Conservation (phyloP, 2,113 vertebrate species). For the Sigmodon hispidus region DNA sequence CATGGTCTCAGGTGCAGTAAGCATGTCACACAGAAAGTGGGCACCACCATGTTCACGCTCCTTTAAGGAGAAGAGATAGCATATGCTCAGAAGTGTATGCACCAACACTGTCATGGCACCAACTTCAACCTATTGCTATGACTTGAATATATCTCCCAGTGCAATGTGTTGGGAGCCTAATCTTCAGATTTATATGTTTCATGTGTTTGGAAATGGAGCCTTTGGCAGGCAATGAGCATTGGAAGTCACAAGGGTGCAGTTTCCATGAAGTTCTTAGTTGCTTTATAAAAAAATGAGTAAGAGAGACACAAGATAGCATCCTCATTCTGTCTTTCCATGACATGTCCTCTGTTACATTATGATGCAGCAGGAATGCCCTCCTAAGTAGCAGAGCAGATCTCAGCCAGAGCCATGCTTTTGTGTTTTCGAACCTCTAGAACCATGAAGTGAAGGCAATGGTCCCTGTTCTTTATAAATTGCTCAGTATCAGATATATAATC, state of each 20-base stretch:
- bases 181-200: too few relatives aligned
- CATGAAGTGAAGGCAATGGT: neutral
- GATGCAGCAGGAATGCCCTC: too few relatives aligned
- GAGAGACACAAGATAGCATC: neutral
- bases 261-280: neutral
- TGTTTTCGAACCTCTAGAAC: neutral
- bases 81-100: fast-evolving
- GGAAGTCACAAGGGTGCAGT: neutral
- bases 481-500: too few relatives aligned
- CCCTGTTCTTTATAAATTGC: neutral
- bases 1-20: too few relatives aligned
- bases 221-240: neutral
- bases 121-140: fast-evolving
- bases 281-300: neutral
- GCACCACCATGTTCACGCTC: fast-evolving
- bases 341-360: too few relatives aligned
- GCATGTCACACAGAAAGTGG: fast-evolving
- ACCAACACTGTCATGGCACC: too few relatives aligned
- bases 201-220: neutral
- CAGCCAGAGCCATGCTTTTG: neutral
- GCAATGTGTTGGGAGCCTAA: neutral
- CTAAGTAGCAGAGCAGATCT: neutral
- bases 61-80: neutral
- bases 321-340: neutral
- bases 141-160: neutral